Conservation (phyloP, 2,113 vertebrate species). For the Lampris megalopsis region DNA sequence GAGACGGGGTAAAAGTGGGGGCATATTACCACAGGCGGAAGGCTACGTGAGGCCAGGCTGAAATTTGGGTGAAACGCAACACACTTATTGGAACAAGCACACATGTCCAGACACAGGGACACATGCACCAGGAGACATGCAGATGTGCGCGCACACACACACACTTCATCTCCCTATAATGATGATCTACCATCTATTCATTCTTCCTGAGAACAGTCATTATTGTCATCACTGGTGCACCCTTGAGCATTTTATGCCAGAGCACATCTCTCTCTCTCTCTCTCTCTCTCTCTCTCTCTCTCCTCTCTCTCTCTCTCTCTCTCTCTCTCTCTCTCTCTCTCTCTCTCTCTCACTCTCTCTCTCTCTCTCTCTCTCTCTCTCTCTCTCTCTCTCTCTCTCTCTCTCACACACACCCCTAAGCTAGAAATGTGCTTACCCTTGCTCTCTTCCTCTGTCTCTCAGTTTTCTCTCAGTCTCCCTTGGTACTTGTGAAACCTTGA, state of each 20-base stretch:
- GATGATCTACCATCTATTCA: constrained; percentile 46
- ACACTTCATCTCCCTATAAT: constrained; percentile 47
- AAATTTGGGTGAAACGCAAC: constrained; percentile 26
- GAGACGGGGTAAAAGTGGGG: background rate
- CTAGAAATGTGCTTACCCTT: constrained; percentile 34
- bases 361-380: no score
- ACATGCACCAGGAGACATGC: background rate
- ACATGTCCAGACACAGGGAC: background rate
- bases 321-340: no score
- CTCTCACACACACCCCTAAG: constrained; percentile 11
- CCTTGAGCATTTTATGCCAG: constrained; percentile 58
- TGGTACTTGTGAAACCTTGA: constrained; percentile 44
- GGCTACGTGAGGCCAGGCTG: constrained; percentile 18
- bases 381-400: constrained; percentile 15
- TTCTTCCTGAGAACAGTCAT: constrained; percentile 57
- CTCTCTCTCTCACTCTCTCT: no score
- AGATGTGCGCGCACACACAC: constrained; percentile 1
- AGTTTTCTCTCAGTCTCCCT: constrained; percentile 29
- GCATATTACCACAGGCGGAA: constrained; percentile 8
- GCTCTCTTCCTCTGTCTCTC: constrained; percentile 47
- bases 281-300: no score
- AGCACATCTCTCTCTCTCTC: no score
- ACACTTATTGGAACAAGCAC: background rate
- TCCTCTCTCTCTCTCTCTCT: no score
- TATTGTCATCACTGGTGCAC: constrained; percentile 60